Evolutionary conservation across 2,888 invertebrate genomes (phyloP).

Genomic region (Papilio gigon): DNA sequence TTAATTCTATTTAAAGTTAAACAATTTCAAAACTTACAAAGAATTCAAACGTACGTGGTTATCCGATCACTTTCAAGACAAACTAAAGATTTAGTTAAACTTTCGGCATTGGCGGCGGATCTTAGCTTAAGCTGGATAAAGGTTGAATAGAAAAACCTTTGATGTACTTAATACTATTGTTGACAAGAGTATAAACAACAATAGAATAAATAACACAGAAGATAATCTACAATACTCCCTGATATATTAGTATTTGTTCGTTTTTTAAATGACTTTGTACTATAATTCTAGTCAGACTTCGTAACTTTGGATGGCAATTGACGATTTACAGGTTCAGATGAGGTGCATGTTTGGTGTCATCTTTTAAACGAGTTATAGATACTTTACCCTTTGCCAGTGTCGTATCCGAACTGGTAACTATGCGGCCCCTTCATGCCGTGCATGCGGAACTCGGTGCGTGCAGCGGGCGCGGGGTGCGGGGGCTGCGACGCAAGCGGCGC

Average conservation of each 20-base stretch:
- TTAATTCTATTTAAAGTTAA: conserved; percentile 10
- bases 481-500: conserved; percentile 50
- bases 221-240: not conserved
- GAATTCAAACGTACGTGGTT: conserved; percentile 4
- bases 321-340: too few species aligned
- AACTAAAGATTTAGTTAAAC: conserved; percentile 6
- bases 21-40: not conserved
- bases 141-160: conserved; percentile 12
- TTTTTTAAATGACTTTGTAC: not conserved
- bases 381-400: conserved; percentile 90
- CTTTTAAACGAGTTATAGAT: too few species aligned
- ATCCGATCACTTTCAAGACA: conserved; percentile 11
- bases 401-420: conserved; percentile 92
- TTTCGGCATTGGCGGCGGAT: not conserved
- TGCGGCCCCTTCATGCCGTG: conserved; percentile 91
- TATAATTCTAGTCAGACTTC: not conserved
- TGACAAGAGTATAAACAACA: not conserved
- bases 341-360: not conserved
- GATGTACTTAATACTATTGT: conserved; percentile 10
- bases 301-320: too few species aligned
- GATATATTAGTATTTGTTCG: not conserved
- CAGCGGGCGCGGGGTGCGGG: conserved; percentile 64
- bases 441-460: conserved; percentile 88
- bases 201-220: not conserved
- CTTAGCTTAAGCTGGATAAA: conserved; percentile 17